Evolutionary conservation across 2,888 invertebrate genomes (phyloP).

Genomic region (Pogonocherus hispidulus): DNA sequence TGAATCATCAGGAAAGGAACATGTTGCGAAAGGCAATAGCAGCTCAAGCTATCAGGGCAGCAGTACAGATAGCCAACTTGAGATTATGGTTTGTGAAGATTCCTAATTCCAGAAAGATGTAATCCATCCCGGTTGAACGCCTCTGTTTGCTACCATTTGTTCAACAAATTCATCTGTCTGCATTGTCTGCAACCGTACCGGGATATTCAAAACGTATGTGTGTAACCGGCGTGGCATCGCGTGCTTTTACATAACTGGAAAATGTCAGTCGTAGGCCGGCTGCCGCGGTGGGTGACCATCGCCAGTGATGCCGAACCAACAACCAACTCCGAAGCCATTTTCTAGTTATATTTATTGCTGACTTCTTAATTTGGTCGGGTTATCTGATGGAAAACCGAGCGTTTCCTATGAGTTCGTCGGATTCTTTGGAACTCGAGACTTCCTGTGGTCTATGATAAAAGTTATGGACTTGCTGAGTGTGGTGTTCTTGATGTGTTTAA

Average conservation of each 20-base stretch:
- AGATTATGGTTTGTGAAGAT: too few species aligned
- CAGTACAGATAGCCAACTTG: too few species aligned
- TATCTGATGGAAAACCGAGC: conserved; percentile 33
- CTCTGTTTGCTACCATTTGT: background rate
- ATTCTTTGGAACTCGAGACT: conserved; percentile 39
- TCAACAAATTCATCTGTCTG: conserved; percentile 21
- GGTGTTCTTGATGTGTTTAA: conserved; percentile 4
- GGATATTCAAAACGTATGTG: conserved; percentile 34
- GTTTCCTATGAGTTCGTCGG: conserved; percentile 39
- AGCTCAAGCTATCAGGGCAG: too few species aligned
- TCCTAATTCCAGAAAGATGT: too few species aligned
- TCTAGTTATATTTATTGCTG: background rate
- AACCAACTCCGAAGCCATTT: too few species aligned
- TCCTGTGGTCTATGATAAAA: conserved; percentile 38
- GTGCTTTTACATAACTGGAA: conserved; percentile 50
- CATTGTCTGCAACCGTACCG: conserved; percentile 31
- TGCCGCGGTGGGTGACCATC: conserved; percentile 36
- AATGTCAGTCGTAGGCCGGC: conserved; percentile 46
- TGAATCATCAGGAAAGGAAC: too few species aligned
- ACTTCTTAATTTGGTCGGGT: background rate
- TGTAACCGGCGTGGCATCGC: conserved; percentile 26
- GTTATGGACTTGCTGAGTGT: background rate
- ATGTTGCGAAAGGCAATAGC: too few species aligned
- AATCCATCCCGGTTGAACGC: background rate
- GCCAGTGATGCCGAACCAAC: conserved; percentile 11